Conservation (phyloP, 2,888 invertebrate species). For the Polydesmus complanatus region DNA sequence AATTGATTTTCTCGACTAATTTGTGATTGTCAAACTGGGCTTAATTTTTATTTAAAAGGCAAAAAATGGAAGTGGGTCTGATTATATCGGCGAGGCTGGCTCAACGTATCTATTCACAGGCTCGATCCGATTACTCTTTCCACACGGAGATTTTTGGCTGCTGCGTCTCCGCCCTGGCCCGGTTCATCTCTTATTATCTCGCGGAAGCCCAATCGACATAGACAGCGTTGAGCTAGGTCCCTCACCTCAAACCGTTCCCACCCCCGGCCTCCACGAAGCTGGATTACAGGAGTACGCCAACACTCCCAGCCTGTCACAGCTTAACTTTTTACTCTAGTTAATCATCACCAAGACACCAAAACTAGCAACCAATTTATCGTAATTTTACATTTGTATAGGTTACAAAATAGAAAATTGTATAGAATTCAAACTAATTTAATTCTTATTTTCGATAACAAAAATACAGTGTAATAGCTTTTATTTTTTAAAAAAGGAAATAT, state of each 20-base stretch:
- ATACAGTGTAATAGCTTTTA: no score
- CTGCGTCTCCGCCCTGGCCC: slow-evolving; percentile 99
- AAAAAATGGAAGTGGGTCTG: slow-evolving; percentile 55
- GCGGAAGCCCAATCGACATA: slow-evolving; percentile 76
- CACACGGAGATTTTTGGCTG: slow-evolving; percentile 99
- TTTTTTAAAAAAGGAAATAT: no score
- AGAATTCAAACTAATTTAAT: no score
- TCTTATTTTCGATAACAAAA: no score
- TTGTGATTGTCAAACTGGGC: no score
- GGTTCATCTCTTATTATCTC: slow-evolving; percentile 95
- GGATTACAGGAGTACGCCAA: slow-evolving; percentile 97
- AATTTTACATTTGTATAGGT: no score
- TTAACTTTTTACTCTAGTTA: no score
- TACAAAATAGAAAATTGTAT: no score
- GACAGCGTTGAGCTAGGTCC: slow-evolving; percentile 49
- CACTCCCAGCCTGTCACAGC: slow-evolving; percentile 81
- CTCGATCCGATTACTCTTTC: slow-evolving; percentile 97
- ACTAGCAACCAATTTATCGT: no score
- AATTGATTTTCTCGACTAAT: no score
- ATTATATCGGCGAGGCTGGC: slow-evolving; percentile 68
- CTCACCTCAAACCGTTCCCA: slow-evolving; percentile 87
- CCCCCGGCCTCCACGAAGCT: slow-evolving; percentile 85
- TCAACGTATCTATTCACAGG: slow-evolving; percentile 71
- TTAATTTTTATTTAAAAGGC: background rate
- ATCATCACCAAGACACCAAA: no score